phyloP scores from a whole-genome alignment of 2,888 invertebrate species.

The Oscheius sp. region DNA sequence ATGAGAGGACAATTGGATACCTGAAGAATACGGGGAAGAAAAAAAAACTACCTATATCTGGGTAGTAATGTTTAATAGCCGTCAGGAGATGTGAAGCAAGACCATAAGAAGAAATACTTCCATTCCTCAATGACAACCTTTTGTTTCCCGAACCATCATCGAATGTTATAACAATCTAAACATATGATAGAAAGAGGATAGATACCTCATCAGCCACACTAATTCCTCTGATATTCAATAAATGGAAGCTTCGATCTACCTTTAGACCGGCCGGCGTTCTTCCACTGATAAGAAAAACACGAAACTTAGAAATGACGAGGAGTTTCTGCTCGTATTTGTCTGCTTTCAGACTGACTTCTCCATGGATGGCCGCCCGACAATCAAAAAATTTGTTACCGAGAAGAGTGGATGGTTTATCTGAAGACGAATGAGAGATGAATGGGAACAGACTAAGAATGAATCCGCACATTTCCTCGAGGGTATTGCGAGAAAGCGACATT shows the following conservation, averaged over 20 bases:
- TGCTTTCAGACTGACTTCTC: conserved; percentile 47
- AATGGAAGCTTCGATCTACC: conserved; percentile 63
- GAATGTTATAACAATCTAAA: not conserved
- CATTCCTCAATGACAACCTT: conserved; percentile 12
- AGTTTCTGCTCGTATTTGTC: conserved; percentile 64
- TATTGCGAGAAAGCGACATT: conserved; percentile 65
- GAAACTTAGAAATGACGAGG: conserved; percentile 66
- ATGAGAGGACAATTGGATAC: conserved; percentile 20
- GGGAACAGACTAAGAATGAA: conserved; percentile 61
- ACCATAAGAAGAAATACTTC: not conserved
- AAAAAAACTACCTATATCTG: conserved; percentile 54
- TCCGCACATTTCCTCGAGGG: conserved; percentile 61
- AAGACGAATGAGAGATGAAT: conserved; percentile 29
- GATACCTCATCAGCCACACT: conserved; percentile 52
- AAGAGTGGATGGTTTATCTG: conserved; percentile 61
- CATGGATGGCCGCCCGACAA: conserved; percentile 56
- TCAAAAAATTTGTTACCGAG: conserved; percentile 69
- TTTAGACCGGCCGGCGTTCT: conserved; percentile 60
- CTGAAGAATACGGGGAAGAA: conserved; percentile 23
- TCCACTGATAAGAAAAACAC: conserved; percentile 63
- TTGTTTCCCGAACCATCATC: conserved; percentile 24
- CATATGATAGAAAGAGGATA: not conserved
- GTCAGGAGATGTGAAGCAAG: conserved; percentile 49
- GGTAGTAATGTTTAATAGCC: conserved; percentile 69
- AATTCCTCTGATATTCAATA: conserved; percentile 58